These are phyloP conservation scores for Petroica traversi DNA, from an alignment of 2,113 vertebrate species.

Conservation along the genomic window DNA sequence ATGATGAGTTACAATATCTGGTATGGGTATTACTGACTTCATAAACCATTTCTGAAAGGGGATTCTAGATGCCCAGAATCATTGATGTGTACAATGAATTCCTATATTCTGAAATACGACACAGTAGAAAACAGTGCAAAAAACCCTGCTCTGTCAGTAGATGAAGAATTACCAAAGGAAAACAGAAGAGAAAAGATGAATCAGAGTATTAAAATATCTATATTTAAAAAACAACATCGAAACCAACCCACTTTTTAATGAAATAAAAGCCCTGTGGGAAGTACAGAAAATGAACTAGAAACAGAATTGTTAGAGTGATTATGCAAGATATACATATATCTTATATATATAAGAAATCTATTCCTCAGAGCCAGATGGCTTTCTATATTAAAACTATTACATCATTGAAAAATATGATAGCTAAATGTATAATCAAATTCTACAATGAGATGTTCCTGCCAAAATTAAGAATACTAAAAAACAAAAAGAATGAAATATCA, in stretches of 20 bases:
- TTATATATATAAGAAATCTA: not conserved
- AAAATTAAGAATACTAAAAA: not conserved
- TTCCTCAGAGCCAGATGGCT: not conserved
- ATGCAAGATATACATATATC: not conserved
- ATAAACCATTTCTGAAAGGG: not conserved
- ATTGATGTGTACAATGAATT: not conserved
- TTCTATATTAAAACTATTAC: not conserved
- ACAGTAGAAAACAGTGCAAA: not conserved
- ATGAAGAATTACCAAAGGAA: not conserved
- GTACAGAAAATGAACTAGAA: not conserved
- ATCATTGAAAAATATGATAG: not conserved
- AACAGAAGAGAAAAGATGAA: not conserved
- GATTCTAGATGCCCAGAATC: slow-evolving; percentile 11
- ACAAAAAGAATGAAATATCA: not conserved
- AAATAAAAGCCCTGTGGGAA: not conserved
- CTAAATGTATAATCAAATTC: not conserved
- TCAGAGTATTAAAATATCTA: not conserved
- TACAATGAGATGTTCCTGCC: not conserved
- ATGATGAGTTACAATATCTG: not conserved
- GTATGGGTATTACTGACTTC: not conserved
- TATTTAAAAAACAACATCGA: not conserved
- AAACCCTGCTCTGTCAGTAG: not conserved
- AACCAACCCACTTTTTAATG: not conserved
- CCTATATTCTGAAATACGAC: not conserved
- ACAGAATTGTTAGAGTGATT: not conserved